Evolutionary conservation across 2,113 vertebrate species (phyloP).

Genomic region (Sinocyclocheilus rhinocerous): DNA sequence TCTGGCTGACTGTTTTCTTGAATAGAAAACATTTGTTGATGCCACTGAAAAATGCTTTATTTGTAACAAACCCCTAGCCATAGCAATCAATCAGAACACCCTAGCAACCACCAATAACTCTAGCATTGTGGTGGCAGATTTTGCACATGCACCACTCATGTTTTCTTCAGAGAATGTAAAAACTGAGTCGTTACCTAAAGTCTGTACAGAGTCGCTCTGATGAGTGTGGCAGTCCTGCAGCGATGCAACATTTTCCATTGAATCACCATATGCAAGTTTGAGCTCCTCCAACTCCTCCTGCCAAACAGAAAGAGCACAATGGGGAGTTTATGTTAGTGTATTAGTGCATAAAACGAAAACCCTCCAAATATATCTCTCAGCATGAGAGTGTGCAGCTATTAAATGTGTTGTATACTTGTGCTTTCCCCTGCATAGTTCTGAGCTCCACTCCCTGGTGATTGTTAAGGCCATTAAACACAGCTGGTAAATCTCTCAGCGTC

Average conservation of each 20-base stretch:
- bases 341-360: not conserved
- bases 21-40: not conserved
- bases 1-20: not conserved
- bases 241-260: slow-evolving; percentile 86
- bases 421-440: slow-evolving; percentile 83
- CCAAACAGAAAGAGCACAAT: not conserved
- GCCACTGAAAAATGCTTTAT: not conserved
- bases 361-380: not conserved
- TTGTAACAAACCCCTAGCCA: not conserved
- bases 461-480: slow-evolving; percentile 79
- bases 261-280: slow-evolving; percentile 89
- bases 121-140: not conserved
- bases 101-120: not conserved
- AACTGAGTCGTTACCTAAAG: slow-evolving; percentile 74
- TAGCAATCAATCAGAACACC: not conserved
- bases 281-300: slow-evolving; percentile 91
- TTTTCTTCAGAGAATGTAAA: not conserved
- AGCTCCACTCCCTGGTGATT: slow-evolving; percentile 80
- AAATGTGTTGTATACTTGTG: slow-evolving; percentile 67
- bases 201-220: slow-evolving; percentile 87
- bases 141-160: not conserved
- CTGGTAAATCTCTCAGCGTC: slow-evolving; percentile 83
- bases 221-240: slow-evolving; percentile 94
- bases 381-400: not conserved
- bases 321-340: not conserved